A percentile compares a stretch with the other conserved stretches of the same genome.
phyloP scores from a whole-genome alignment of 1,140 invertebrate genomes.

The Achroia grisella region DNA sequence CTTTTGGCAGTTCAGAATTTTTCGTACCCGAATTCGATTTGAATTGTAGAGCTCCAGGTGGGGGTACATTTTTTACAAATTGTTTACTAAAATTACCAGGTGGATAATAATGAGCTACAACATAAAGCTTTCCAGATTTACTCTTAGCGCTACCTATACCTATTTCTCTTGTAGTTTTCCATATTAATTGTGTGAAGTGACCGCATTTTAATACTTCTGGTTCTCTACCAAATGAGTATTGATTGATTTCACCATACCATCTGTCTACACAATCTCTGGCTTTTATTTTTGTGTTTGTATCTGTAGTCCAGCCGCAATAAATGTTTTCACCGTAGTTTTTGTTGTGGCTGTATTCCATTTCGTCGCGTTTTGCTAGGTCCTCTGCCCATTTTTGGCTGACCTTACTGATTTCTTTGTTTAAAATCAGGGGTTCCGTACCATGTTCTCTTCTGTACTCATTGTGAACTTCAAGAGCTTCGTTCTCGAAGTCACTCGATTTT shows the following conservation, averaged over 20 bases:
- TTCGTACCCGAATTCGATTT: conserved; percentile 14
- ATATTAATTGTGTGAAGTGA: conserved; percentile 85
- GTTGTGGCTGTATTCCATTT: conserved; percentile 77
- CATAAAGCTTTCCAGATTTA: conserved; percentile 72
- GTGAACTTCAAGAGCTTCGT: conserved; percentile 80
- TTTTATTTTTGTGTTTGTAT: conserved; percentile 77
- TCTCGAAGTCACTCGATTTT: conserved; percentile 70
- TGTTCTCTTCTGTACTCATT: conserved; percentile 87
- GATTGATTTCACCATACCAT: conserved; percentile 81
- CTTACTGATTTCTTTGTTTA: conserved; percentile 68
- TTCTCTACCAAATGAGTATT: conserved; percentile 77
- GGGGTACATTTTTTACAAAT: conserved; percentile 82
- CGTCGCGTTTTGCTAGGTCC: conserved; percentile 80
- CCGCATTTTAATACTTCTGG: conserved; percentile 76
- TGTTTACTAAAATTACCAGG: conserved; percentile 85
- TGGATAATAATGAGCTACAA: conserved; percentile 89
- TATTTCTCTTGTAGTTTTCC: conserved; percentile 82
- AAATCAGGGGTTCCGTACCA: conserved; percentile 74
- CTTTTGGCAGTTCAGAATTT: conserved; percentile 15
- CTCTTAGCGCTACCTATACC: conserved; percentile 84
- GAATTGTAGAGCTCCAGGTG: conserved; percentile 61
- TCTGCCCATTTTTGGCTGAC: conserved; percentile 85
- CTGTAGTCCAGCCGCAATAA: conserved; percentile 81
- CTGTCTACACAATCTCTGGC: conserved; percentile 78
- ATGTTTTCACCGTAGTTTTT: conserved; percentile 76